Evolutionary conservation across 2,888 invertebrate genomes (phyloP).

Genomic region (Limenitis camilla): DNA sequence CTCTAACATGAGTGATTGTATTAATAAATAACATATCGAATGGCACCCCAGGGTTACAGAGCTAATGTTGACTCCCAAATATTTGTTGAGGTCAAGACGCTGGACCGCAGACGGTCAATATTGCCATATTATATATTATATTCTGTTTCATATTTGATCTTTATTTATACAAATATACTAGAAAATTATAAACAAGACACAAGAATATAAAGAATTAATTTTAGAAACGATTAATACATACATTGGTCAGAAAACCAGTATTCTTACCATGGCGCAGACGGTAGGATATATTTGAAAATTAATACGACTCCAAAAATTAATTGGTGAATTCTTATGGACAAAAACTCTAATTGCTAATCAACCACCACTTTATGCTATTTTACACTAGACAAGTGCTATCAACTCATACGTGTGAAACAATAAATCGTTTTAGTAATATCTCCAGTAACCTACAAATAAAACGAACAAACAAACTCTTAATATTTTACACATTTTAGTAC

Average conservation of each 20-base stretch:
- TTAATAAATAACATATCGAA: neutral
- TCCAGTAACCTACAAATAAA: constrained; percentile 15
- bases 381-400: constrained; percentile 2
- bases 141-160: constrained; percentile 1
- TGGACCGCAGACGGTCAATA: constrained; percentile 11
- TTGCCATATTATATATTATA: constrained; percentile 10
- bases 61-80: constrained; percentile 10
- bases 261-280: too few relatives aligned
- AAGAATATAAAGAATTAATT: too few relatives aligned
- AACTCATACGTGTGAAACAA: neutral
- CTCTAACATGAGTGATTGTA: too few relatives aligned
- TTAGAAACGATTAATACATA: too few relatives aligned
- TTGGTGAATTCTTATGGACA: too few relatives aligned
- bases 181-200: too few relatives aligned
- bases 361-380: too few relatives aligned
- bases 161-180: neutral
- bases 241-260: too few relatives aligned
- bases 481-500: constrained; percentile 25
- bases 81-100: constrained; percentile 11
- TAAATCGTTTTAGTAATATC: constrained; percentile 15
- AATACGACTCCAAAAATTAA: too few relatives aligned
- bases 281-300: too few relatives aligned
- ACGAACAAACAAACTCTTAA: constrained; percentile 16
- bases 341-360: too few relatives aligned
- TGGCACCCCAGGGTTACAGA: neutral